Evolutionary conservation across 2,888 invertebrate genomes (phyloP), one percentile per base, ranked within the genome.

Genomic region (Drosophila ustulata): DNA sequence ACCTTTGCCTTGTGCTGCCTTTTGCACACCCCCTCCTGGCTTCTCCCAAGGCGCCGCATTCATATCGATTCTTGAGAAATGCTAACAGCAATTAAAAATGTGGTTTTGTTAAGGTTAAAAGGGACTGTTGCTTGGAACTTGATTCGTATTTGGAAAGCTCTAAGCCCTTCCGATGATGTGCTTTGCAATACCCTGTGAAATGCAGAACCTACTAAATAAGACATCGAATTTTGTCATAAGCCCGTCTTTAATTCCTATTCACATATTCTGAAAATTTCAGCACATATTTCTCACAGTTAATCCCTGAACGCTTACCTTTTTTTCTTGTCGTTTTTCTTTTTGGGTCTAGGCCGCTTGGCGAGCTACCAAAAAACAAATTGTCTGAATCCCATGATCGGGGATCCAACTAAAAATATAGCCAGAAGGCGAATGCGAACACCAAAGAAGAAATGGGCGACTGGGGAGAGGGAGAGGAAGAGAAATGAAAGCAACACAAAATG

Each of bases 321-420:
- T 47, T 18, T 52, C 6, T 47, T 53, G 34, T 71, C 50, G n/a
- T 56, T 56, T 63, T 59, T 64, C 18, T 63, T 68, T 76, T 73
- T 65, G 78, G 78, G 77, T 77, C 77, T 77, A 77, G 77, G 77
- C 75, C 78, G 64, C 62, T 58, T 47, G 57, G 61, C 55, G 32
- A 28, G 34, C 45, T 26, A 53, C 66, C 66, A 66, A 62, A 66
- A n/a, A 37, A 37, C 11, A n/a, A 34, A 34, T 6, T 47, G 65
- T 49, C 34, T 46, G 58, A 51, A 18, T 28, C 66, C 66, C 34
- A 65, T 59, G 59, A 59, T 59, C 59, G 47, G 34, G 46, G 52
- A 47, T 49, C 41, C 47, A 61, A 61, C 47, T 66, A 66, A 49
- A 66, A 61, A 61, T 53, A 66, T 41, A 30, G 41, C 8, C 46